Conservation (phyloP, 1,140 invertebrate species). For the Drosophila gunungcola region DNA sequence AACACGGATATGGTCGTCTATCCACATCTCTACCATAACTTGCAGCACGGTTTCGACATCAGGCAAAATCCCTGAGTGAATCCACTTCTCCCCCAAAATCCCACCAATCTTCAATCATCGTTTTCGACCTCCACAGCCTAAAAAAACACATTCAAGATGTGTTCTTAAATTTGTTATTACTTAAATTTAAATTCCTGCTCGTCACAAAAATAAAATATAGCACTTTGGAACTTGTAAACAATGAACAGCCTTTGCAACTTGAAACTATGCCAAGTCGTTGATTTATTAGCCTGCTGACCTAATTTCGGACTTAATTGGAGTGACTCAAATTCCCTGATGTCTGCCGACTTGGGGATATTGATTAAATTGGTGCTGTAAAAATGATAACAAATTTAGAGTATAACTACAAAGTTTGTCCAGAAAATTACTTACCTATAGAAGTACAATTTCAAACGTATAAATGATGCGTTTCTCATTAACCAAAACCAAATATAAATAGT, state of each 20-base stretch:
- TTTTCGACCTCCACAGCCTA: neutral
- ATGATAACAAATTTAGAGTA: too few relatives aligned
- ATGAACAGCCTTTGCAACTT: neutral
- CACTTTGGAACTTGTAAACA: neutral
- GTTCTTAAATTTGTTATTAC: constrained; percentile 35
- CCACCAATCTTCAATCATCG: neutral
- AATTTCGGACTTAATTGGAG: neutral
- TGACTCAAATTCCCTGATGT: neutral
- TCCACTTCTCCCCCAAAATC: neutral
- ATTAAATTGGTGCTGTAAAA: neutral
- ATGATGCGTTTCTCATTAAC: too few relatives aligned
- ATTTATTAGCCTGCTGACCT: neutral
- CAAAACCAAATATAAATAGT: too few relatives aligned
- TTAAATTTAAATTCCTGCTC: constrained; percentile 43
- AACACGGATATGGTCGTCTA: constrained; percentile 74
- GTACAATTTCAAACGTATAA: too few relatives aligned
- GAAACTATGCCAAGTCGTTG: neutral
- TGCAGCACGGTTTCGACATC: constrained; percentile 62
- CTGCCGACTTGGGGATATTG: neutral
- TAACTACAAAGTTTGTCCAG: too few relatives aligned
- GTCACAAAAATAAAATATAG: neutral
- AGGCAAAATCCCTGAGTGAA: constrained; percentile 18
- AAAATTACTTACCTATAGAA: too few relatives aligned
- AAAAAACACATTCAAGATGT: constrained; percentile 1
- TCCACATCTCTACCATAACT: constrained; percentile 66